Base-by-base conservation (phyloP, 2,888 invertebrate genomes). In the Halictus ligatus region DNA sequence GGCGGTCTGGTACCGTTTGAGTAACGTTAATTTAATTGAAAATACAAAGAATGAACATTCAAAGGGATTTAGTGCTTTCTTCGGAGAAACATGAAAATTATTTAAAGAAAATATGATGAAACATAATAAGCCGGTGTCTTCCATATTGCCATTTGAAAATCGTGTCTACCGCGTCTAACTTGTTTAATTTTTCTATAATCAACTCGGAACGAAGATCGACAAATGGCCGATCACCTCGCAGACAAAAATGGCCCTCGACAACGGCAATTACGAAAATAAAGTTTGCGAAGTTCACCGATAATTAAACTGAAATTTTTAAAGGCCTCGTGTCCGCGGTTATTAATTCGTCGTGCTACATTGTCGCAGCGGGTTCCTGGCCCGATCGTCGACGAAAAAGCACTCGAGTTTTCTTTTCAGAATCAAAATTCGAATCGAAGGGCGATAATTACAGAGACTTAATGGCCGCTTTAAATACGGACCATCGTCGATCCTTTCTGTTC, bases 391-490 rank as follows among this genome's bases (percentile, higher is more conserved):
- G 79, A 69, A 58, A 81, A 67, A 80, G 74, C 25, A 74, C 81
- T 43, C 80, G 50, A 83, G 50, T 72, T 73, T 74, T 76, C 90
- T 88, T 88, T 92, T 92, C 91, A 90, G 91, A 93, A 92, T 94
- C 85, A 92, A 92, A 92, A 93, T 92, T 92, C 90, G 89, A 92
- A 94, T 94, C 91, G 93, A 94, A 93, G 92, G 92, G 91, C 93
- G 93, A 94, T 94, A 94, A 94, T 94, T 94, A 92, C 91, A 89
- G 87, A 81, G 87, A 83, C 92, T 88, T 94, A 94, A 94, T 94
- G 92, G 93, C 89, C 90, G 91, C 88, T 93, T 93, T 93, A 93
- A 94, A 94, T 92, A 90, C 90, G 82, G 82, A 88, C 80, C 78
- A 88, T 89, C 88, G 83, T 85, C 80, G 43, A 76, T 71, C 67